These are phyloP conservation scores for Acromyrmex charruanus DNA, from an alignment of 1,140 invertebrate genomes.

Conservation along the genomic window DNA sequence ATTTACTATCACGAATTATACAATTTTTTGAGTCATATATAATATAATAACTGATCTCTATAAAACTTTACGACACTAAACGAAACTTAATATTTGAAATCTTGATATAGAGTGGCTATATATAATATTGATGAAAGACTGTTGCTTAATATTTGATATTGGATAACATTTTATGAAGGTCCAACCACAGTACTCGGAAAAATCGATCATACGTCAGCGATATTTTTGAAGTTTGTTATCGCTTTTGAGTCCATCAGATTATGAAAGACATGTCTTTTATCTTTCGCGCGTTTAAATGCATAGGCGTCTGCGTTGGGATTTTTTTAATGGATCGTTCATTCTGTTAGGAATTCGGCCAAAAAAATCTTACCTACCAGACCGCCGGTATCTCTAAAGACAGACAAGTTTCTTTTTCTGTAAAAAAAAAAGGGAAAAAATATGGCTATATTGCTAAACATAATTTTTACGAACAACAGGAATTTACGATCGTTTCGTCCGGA, in stretches of 20 bases:
- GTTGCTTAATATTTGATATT: neutral
- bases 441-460: neutral
- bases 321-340: neutral
- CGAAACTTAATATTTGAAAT: neutral
- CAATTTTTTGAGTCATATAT: neutral
- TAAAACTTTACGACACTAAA: neutral
- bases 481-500: neutral
- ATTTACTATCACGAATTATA: neutral
- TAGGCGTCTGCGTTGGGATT: conserved; percentile 4
- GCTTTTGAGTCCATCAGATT: conserved; percentile 18
- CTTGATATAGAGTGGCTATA: neutral
- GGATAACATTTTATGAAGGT: conserved; percentile 6
- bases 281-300: conserved; percentile 5
- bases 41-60: neutral
- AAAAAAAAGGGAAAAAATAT: neutral
- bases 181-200: neutral
- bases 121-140: conserved; percentile 3
- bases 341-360: neutral
- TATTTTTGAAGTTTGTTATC: conserved; percentile 8
- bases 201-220: neutral
- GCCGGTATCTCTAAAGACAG: neutral
- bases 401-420: neutral
- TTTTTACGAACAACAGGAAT: conserved; percentile 19
- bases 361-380: neutral
- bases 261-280: conserved; percentile 31